These are phyloP conservation scores for Aphis gossypii DNA, from an alignment of 1,140 invertebrate species.

Conservation along the genomic window DNA sequence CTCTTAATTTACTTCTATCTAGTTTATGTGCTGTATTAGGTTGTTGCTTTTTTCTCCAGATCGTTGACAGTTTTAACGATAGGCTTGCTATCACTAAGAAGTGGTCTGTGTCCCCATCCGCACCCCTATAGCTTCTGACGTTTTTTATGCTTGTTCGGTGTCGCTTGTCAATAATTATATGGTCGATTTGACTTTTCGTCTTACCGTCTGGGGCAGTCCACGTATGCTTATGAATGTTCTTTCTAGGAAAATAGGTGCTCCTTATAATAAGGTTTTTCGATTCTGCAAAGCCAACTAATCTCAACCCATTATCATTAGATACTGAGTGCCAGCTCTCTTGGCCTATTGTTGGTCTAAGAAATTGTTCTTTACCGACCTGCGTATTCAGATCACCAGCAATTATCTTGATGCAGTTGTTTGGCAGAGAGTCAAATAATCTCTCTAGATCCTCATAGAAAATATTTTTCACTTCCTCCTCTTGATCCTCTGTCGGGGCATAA, in stretches of 20 bases:
- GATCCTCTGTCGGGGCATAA: slow-evolving; percentile 59
- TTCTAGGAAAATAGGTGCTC: neutral
- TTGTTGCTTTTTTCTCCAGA: slow-evolving; percentile 23
- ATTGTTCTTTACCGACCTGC: slow-evolving; percentile 57
- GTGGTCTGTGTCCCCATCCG: slow-evolving; percentile 59
- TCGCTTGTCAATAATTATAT: slow-evolving; percentile 59
- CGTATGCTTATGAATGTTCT: slow-evolving; percentile 61
- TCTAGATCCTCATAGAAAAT: slow-evolving; percentile 59
- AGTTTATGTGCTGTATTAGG: neutral
- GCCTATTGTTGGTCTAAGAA: slow-evolving; percentile 60
- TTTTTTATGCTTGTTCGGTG: slow-evolving; percentile 48
- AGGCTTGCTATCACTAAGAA: slow-evolving; percentile 58
- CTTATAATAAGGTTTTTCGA: slow-evolving; percentile 60
- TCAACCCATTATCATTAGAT: slow-evolving; percentile 60
- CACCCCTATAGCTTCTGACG: slow-evolving; percentile 58
- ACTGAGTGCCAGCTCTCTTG: slow-evolving; percentile 62
- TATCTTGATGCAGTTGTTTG: slow-evolving; percentile 59
- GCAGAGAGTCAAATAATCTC: slow-evolving; percentile 40
- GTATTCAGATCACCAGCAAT: slow-evolving; percentile 59
- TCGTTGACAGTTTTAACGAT: slow-evolving; percentile 38
- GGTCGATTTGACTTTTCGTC: slow-evolving; percentile 60
- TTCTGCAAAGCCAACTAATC: slow-evolving; percentile 60
- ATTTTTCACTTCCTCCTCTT: slow-evolving; percentile 59
- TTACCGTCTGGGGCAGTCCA: slow-evolving; percentile 59
- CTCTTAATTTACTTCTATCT: slow-evolving; percentile 17